Percentiles rank a stretch among this genome's conserved stretches.
phyloP scores from a whole-genome alignment of 2,888 invertebrate species.

The Drosophila lutescens region DNA sequence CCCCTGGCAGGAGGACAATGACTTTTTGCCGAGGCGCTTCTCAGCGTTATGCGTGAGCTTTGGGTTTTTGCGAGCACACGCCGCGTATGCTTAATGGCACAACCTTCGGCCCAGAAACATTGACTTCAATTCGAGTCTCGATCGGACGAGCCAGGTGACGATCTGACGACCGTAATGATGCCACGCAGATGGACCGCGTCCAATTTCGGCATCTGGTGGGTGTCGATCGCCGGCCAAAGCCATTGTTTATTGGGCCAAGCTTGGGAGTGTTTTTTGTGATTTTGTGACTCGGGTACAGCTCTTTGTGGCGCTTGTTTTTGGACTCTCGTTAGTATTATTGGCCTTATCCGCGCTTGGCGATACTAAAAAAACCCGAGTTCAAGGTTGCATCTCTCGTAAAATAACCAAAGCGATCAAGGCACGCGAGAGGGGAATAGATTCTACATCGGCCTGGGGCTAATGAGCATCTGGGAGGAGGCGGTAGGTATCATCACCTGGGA shows the following conservation, averaged over 20 bases:
- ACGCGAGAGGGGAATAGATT: conserved; percentile 35
- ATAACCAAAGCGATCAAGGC: conserved; percentile 38
- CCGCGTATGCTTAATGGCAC: conserved; percentile 55
- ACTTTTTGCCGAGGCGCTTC: conserved; percentile 30
- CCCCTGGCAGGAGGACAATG: conserved; percentile 35
- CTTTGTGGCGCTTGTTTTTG: conserved; percentile 57
- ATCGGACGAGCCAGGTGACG: conserved; percentile 52
- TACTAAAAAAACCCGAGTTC: conserved; percentile 63
- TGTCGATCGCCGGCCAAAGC: conserved; percentile 36
- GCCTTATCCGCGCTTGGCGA: conserved; percentile 64
- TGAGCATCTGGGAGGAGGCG: background rate
- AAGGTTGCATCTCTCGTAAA: conserved; percentile 57
- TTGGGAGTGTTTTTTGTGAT: conserved; percentile 43
- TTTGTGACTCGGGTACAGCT: conserved; percentile 15
- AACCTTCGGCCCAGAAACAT: conserved; percentile 63
- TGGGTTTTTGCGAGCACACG: conserved; percentile 19
- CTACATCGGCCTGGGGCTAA: conserved; percentile 26
- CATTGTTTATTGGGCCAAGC: conserved; percentile 53
- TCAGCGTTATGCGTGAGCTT: background rate
- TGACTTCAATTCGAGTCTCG: conserved; percentile 38
- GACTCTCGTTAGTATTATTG: conserved; percentile 64
- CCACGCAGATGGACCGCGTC: conserved; percentile 44
- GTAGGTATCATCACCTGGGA: background rate
- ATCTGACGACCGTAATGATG: conserved; percentile 59
- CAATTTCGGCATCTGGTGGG: conserved; percentile 70